Evolutionary conservation across 2,113 vertebrate species (phyloP), one percentile per base, ranked within the genome.

Genomic region (Chionomys nivalis): DNA sequence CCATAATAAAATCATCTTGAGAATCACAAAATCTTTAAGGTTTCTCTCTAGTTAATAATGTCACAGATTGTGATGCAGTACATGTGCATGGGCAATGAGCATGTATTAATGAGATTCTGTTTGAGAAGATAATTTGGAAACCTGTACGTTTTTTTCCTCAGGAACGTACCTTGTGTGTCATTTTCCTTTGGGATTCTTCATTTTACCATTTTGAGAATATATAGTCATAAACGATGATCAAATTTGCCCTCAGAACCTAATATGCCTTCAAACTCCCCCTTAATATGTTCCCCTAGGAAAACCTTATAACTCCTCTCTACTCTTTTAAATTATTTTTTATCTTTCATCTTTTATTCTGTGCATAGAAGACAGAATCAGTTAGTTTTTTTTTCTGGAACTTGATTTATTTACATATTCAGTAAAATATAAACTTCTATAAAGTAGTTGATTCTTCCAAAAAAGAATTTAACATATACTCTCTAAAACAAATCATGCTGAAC

Each of bases 111-210:
- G n/a, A n/a, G 13, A 94, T 9, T 83, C 8, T 26, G 14, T 16
- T 65, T 31, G 3, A 78, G 58, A 72, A 66, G 26, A 72, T 79
- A 28, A 14, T 7, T 73, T 26, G 33, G 24, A 90, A 79, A 58
- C 17, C 0, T 66, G 36, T 9, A 4, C 2, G n/a, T 9, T 36
- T 7, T 2, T 2, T 58, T 49, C 78, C 7, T 13, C 49, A 21
- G 19, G 1, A 47, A 3, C 36, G 63, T 7, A 63, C 28, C 19
- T 21, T 4, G 5, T 77, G 0, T 58, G 14, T 13, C 7, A 19
- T 79, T 94, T 49, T 11, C 9, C 44, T 58, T 55, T 61, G 11
- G 3, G 4, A 23, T 66, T 58, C 77, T 79, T 5, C 7, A 66
- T 58, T 47, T 12, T 14, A 65, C 55, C 26, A 17, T 58, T 7